Evolutionary conservation across 37 sponge, comb jelly and placozoan species (phyloP), one percentile per base, ranked within the genome.

Genomic region (Spongilla lacustris): DNA sequence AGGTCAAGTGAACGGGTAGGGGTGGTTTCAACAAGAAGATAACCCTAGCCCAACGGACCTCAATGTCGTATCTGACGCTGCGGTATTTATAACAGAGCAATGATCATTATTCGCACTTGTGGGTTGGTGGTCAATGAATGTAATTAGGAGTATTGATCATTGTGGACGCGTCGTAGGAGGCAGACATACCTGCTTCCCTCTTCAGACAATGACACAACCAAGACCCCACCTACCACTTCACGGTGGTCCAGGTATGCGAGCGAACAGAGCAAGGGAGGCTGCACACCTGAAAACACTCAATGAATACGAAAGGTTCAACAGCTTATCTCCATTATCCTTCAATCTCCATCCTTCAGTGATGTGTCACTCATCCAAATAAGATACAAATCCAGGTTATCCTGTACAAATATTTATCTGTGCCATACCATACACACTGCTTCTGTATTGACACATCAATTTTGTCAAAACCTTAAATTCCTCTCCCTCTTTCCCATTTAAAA

Each of bases 171-270:
- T n/a, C n/a, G n/a, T n/a, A n/a, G n/a, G n/a, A n/a, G n/a, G n/a
- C n/a, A n/a, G n/a, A n/a, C n/a, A n/a, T n/a, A n/a, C 58, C 21
- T 58, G 35, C n/a, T 17, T 35, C 9, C 46, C 22, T 37, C 36
- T 36, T 5, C 34, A 33, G 50, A 8, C 58, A 78, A 24, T 78
- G 50, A 8, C 1, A 6, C 67, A 50, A 8, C 9, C 67, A 17
- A 23, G 0, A 25, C 24, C 58, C 28, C 83, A 8, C 24, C 38
- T 1, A 36, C 26, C 22, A 74, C 83, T 5, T 88, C 88, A 32
- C 50, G 37, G 12, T 88, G 88, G 88, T 67, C 77, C 12, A 71
- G 82, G 71, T 88, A 82, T 77, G 70, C 82, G 83, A 68, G 77
- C 25, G 70, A 76, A 28, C 70, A 69, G 21, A 80, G 19, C 1